Base-by-base conservation (phyloP, 2,113 vertebrate genomes). In the Typhlomys cinereus region DNA sequence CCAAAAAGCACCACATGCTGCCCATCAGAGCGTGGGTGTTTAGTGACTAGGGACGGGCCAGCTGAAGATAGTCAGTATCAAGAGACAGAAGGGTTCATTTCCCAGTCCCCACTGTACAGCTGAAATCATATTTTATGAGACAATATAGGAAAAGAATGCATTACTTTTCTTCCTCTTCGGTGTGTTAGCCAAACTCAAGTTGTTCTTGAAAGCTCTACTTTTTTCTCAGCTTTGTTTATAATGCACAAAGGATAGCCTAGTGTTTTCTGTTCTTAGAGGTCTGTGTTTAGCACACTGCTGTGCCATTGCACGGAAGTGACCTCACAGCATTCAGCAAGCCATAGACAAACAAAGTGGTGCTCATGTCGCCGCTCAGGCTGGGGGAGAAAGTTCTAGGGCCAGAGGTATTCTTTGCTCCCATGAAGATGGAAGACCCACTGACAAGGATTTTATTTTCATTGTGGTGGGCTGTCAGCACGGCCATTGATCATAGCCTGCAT, bases 401-500 rank as follows among this genome's bases (percentile, higher is more conserved):
- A 67, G 67, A 36, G 34, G 62, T 81, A 90, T 91, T 67, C 85
- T 92, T 84, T 67, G 73, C 90, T 64, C 36, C 74, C 27, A 39
- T 70, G 90, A 93, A 95, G 95, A 95, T 75, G 88, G 90, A 95
- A 84, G 88, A 88, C 90, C 89, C 75, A 15, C 78, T 94, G 95
- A 95, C 92, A 90, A 80, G 82, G 93, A 76, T 85, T 96, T 93
- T 95, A 96, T 95, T 96, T 96, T 88, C 95, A 90, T 61, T 88
- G 94, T 79, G 86, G 94, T 88, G 78, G 86, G 82, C 95, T 94
- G 95, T 96, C 93, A 90, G 82, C 64, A 61, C 1, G 13, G 92
- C 69, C 82, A 93, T 94, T 95, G 66, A 93, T 96, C 95, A 93
- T 82, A 29, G 90, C 62, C 90, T 57, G 93, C 92, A 92, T 96